phyloP scores from a whole-genome alignment of 2,888 invertebrate species.

The Apamea epomidion region DNA sequence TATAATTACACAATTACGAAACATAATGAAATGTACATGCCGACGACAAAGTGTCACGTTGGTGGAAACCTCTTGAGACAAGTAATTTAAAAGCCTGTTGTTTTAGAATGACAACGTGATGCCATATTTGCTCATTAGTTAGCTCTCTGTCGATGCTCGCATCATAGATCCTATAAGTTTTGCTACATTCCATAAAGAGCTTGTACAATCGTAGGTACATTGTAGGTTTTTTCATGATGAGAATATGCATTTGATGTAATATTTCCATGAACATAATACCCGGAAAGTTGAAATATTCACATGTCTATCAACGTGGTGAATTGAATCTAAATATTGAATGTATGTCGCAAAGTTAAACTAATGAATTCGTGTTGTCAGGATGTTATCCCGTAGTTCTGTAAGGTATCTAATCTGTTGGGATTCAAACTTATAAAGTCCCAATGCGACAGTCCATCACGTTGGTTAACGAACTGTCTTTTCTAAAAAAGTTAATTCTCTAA shows the following conservation, averaged over 20 bases:
- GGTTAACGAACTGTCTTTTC: conserved; percentile 15
- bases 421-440: conserved; percentile 13
- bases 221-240: background rate
- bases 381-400: background rate
- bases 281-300: conserved; percentile 36
- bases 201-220: background rate
- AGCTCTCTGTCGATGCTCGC: background rate
- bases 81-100: conserved; percentile 32
- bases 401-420: background rate
- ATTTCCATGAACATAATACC: conserved; percentile 31
- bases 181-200: background rate
- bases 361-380: background rate
- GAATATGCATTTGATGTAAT: conserved; percentile 2
- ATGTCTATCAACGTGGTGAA: conserved; percentile 20
- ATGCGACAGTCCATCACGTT: conserved; percentile 17
- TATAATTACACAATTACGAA: conserved; percentile 57
- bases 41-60: conserved; percentile 24
- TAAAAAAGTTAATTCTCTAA: conserved; percentile 8
- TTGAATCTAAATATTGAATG: conserved; percentile 36
- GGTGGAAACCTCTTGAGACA: conserved; percentile 27
- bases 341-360: background rate
- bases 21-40: conserved; percentile 35
- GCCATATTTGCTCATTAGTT: conserved; percentile 28
- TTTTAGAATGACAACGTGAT: conserved; percentile 23
- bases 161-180: background rate